A percentile compares a stretch with the other conserved stretches of the same genome.
These are phyloP conservation scores for Babylonia areolata DNA, from an alignment of 1,140 invertebrate genomes.

Conservation along the genomic window DNA sequence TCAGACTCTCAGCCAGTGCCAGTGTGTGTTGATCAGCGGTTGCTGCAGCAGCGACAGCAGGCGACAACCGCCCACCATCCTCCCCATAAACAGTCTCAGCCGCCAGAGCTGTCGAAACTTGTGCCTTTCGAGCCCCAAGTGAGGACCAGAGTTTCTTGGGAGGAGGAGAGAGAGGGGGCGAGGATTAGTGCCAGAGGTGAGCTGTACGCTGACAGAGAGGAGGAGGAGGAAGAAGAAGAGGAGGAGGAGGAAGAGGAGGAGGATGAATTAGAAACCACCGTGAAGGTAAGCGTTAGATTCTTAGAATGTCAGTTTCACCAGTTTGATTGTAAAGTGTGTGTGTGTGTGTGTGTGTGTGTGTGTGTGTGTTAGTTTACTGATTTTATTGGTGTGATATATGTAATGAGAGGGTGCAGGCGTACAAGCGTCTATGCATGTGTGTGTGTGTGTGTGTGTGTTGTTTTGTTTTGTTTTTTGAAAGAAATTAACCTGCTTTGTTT, in stretches of 20 bases:
- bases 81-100: no score
- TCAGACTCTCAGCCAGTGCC: neutral
- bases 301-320: no score
- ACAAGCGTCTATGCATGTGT: no score
- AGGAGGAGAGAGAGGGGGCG: neutral
- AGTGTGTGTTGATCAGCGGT: neutral
- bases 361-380: no score
- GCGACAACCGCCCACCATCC: neutral
- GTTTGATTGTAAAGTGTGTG: no score
- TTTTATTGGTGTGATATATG: no score
- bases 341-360: no score
- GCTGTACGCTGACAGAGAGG: constrained; percentile 10
- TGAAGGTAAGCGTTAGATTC: constrained; percentile 50
- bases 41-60: neutral
- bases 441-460: no score
- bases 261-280: constrained; percentile 32
- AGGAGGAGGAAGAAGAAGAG: constrained; percentile 39
- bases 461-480: no score
- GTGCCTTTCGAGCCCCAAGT: constrained; percentile 17
- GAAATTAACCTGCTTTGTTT: no score
- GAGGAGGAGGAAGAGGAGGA: constrained; percentile 36
- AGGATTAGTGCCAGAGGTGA: neutral
- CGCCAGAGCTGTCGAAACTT: neutral
- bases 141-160: neutral
- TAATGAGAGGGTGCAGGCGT: no score